phyloP scores from a whole-genome alignment of 2,113 vertebrate species.

The Pycnonotus jocosus region DNA sequence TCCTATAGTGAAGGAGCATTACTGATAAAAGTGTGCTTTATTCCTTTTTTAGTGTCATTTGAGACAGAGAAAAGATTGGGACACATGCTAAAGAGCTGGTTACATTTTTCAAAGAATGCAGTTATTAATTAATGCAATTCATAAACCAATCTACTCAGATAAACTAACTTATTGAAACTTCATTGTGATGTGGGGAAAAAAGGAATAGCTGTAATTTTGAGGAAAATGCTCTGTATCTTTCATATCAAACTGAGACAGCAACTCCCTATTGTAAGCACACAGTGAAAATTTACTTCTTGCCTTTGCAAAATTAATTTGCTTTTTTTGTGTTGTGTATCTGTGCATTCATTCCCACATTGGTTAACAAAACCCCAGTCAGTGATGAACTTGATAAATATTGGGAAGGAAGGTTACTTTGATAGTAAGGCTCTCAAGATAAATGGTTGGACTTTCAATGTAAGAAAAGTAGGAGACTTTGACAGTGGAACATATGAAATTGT shows the following conservation, averaged over 20 bases:
- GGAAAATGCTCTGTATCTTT: neutral
- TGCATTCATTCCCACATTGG: neutral
- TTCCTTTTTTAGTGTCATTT: neutral
- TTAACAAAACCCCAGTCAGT: neutral
- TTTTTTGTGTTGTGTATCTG: neutral
- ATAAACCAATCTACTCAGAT: neutral
- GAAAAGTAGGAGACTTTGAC: neutral
- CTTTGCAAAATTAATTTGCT: neutral
- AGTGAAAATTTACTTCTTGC: neutral
- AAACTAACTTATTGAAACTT: neutral
- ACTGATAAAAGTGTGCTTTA: neutral
- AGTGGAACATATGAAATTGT: neutral
- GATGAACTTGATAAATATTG: neutral
- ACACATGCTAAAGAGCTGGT: neutral
- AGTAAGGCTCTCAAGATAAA: neutral
- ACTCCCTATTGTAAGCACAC: neutral
- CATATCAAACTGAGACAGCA: neutral
- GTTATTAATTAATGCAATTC: neutral
- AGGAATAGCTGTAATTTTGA: neutral
- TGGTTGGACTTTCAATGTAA: neutral
- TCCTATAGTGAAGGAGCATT: neutral
- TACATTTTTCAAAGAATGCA: neutral
- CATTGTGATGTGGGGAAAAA: neutral
- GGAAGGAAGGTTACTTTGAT: neutral
- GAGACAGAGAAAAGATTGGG: neutral